These are phyloP conservation scores for Nasua narica DNA, from an alignment of 2,797 vertebrate species.

Conservation along the genomic window DNA sequence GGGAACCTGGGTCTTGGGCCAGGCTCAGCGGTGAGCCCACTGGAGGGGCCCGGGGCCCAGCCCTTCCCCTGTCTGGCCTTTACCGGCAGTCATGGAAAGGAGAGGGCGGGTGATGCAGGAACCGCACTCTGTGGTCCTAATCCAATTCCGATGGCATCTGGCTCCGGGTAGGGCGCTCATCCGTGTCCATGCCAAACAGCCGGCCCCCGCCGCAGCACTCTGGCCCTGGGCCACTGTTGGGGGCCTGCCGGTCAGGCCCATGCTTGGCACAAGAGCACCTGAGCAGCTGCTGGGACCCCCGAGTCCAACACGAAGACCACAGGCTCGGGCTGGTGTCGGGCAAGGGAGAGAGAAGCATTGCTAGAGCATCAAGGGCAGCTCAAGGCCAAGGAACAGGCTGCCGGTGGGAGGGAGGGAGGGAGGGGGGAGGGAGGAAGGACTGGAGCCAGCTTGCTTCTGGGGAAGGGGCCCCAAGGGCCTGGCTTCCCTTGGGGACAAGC, in stretches of 20 bases:
- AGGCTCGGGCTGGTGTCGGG: not conserved
- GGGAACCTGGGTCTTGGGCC: not conserved
- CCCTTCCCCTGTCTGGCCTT: not conserved
- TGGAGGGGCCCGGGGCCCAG: not conserved
- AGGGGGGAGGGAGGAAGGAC: not conserved
- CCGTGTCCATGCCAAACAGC: conserved; percentile 63
- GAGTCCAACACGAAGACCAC: not conserved
- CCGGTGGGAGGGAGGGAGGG: not conserved
- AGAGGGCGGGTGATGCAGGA: conserved; percentile 26
- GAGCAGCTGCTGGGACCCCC: not conserved
- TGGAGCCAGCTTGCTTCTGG: not conserved
- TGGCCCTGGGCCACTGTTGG: not conserved
- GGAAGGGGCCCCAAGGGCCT: not conserved
- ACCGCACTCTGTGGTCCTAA: conserved; percentile 50
- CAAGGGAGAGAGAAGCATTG: conserved; percentile 73
- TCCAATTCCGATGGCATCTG: conserved; percentile 73
- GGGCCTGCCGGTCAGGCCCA: not conserved
- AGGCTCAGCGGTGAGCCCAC: not conserved
- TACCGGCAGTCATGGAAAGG: conserved; percentile 1
- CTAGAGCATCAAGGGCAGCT: conserved; percentile 89
- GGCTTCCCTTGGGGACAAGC: not conserved
- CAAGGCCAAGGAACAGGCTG: conserved; percentile 84
- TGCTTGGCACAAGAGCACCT: not conserved
- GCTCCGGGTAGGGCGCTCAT: conserved; percentile 49
- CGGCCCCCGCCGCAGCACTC: not conserved